Evolutionary conservation across 1,140 invertebrate genomes (phyloP), one percentile per base, ranked within the genome.

Genomic region (Pantala flavescens): DNA sequence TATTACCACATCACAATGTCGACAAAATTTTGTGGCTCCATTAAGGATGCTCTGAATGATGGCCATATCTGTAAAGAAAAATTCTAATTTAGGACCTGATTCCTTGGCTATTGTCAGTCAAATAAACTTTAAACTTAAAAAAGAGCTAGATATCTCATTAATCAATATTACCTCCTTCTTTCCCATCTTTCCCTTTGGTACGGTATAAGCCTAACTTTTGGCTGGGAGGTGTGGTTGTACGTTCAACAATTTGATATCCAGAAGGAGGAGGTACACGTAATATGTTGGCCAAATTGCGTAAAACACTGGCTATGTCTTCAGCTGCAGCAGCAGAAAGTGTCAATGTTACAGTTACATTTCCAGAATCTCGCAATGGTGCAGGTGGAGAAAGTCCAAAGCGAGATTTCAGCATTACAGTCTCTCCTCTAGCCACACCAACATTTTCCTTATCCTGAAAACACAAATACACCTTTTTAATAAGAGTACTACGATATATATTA

Each of bases 341-440:
- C 76, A 98, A 84, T 9, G 95, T 97, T 14, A 98, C 94, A 24
- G 94, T 95, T 70, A 98, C 92, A 84, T 97, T 94, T 78, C 91
- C 92, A 75, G 87, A 88, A 79, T 91, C 90, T 81, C 88, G 90
- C 79, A 87, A 83, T 76, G 86, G 88, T 82, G 84, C 84, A 78
- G 84, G 84, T 82, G 82, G 86, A 83, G 86, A 87, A 24, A 77
- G 43, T 7, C 81, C 80, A 24, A 79, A 71, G 63, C 78, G 77
- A 28, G 77, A 77, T 74, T 79, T 79, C 55, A 80, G 74, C 14
- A 78, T 76, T 42, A 73, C 21, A 24, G 71, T 70, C 49, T 63
- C 49, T 74, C 74, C 74, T 49, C 73, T 82, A 14, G 81, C 78
- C 74, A 82, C 78, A 77, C 82, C 82, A 76, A 83, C 79, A 77